Evolutionary conservation across 2,888 invertebrate species (phyloP).

Genomic region (Tenthredo livida): DNA sequence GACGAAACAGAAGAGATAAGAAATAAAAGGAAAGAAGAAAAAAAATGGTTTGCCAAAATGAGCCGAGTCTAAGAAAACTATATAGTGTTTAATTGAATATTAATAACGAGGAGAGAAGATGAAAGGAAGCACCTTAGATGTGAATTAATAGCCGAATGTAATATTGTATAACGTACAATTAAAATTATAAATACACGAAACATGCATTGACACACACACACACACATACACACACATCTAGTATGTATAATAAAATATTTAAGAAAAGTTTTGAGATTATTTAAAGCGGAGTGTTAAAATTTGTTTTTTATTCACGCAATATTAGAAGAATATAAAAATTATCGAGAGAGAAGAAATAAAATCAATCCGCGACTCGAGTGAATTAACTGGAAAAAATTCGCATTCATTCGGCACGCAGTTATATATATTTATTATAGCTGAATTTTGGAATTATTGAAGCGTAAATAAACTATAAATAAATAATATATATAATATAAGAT

Average conservation of each 20-base stretch:
- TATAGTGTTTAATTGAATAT: conserved; percentile 13
- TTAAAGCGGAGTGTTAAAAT: background rate
- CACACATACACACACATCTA: background rate
- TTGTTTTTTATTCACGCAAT: conserved; percentile 16
- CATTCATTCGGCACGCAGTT: conserved; percentile 14
- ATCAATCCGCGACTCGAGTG: background rate
- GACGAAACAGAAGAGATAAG: background rate
- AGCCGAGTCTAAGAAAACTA: conserved; percentile 59
- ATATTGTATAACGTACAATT: conserved; percentile 10
- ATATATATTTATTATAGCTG: background rate
- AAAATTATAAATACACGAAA: conserved; percentile 11
- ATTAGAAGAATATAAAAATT: background rate
- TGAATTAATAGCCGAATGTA: conserved; percentile 15
- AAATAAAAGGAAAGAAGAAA: background rate
- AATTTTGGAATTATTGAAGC: conserved; percentile 21
- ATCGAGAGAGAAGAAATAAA: background rate
- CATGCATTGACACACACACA: background rate
- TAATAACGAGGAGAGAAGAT: background rate
- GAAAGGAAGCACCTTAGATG: conserved; percentile 21
- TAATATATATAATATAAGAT: conserved; percentile 1
- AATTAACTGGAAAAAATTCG: background rate
- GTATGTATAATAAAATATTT: background rate
- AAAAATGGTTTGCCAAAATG: conserved; percentile 65
- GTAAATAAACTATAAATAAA: conserved; percentile 32
- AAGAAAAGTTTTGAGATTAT: background rate